These are phyloP conservation scores for Lasioglossum baleicum DNA, from an alignment of 1,140 invertebrate genomes.

Conservation along the genomic window DNA sequence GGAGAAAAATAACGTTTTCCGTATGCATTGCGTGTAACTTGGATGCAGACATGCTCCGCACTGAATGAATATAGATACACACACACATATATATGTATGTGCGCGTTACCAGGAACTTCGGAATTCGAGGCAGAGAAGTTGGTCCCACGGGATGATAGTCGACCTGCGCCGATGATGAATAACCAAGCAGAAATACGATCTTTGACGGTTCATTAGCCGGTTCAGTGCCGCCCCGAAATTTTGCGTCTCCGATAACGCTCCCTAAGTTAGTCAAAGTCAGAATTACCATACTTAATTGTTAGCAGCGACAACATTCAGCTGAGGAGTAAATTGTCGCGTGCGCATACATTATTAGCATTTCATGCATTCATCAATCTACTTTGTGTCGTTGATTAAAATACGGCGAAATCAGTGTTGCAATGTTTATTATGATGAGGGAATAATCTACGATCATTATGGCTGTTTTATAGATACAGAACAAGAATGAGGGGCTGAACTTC, in stretches of 20 bases:
- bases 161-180: neutral
- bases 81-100: neutral
- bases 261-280: neutral
- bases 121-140: neutral
- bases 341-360: too few relatives aligned
- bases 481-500: too few relatives aligned
- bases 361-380: too few relatives aligned
- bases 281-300: neutral
- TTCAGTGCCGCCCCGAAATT: neutral
- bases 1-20: slow-evolving; percentile 13
- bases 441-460: too few relatives aligned
- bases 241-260: neutral
- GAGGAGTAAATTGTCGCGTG: too few relatives aligned
- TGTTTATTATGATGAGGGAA: too few relatives aligned
- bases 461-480: too few relatives aligned
- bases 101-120: neutral
- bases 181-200: neutral
- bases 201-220: neutral
- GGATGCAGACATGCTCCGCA: neutral
- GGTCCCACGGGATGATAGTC: neutral
- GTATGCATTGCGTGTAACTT: slow-evolving; percentile 9
- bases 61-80: neutral
- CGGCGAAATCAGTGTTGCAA: too few relatives aligned
- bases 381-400: too few relatives aligned
- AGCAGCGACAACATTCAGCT: neutral